Evolutionary conservation across 2,113 vertebrate species (phyloP).

Genomic region (Rhinoderma darwinii): DNA sequence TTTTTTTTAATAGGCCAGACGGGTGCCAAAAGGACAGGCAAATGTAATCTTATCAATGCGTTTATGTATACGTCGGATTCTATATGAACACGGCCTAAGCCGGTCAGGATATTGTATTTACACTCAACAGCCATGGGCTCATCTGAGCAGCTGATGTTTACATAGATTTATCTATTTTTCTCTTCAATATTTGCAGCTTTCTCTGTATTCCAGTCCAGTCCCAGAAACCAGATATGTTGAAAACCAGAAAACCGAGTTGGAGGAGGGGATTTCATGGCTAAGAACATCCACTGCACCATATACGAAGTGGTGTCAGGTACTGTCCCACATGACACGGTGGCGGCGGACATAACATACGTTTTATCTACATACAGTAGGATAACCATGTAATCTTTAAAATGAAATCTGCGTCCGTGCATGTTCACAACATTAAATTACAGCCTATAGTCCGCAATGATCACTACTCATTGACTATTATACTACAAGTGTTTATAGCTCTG

Average conservation of each 20-base stretch:
- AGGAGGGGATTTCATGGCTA: slow-evolving; percentile 78
- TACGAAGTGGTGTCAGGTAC: slow-evolving; percentile 83
- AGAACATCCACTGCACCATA: slow-evolving; percentile 81
- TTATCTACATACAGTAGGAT: background rate
- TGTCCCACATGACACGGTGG: background rate
- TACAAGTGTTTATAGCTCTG: no score
- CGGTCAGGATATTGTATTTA: background rate
- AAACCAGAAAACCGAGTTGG: slow-evolving; percentile 74
- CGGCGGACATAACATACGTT: background rate
- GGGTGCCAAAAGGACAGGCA: no score
- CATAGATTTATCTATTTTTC: background rate
- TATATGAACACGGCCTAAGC: no score
- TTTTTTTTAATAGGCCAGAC: no score
- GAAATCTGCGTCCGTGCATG: no score
- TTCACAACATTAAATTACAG: no score
- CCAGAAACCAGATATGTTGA: slow-evolving; percentile 73
- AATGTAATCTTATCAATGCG: no score
- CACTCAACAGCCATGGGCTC: background rate
- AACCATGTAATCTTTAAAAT: no score
- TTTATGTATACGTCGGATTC: no score
- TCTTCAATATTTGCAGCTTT: slow-evolving; percentile 75
- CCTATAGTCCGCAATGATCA: no score
- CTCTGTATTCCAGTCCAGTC: slow-evolving; percentile 83
- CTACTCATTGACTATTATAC: no score
- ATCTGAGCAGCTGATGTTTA: background rate